Conservation (phyloP, 2,888 invertebrate genomes). For the Sericinus montela region DNA sequence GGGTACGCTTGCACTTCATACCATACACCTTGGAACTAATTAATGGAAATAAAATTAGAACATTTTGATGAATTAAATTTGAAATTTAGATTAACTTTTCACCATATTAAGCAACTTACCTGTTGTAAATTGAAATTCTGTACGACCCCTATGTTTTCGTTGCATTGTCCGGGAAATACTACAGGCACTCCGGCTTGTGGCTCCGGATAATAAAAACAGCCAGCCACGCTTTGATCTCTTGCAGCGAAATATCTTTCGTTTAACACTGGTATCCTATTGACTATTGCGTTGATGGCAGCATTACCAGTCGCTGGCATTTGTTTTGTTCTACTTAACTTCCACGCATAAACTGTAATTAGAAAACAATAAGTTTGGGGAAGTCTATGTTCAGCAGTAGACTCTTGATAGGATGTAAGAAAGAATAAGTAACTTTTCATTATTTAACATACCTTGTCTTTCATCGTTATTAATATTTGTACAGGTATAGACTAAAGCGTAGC, state of each 20-base stretch:
- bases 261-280: conserved; percentile 36
- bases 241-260: conserved; percentile 38
- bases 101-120: conserved; percentile 26
- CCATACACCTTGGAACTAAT: conserved; percentile 33
- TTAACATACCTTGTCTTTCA: conserved; percentile 42
- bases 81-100: too few species aligned
- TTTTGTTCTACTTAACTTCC: conserved; percentile 58
- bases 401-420: too few species aligned
- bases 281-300: conserved; percentile 34
- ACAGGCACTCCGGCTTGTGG: conserved; percentile 44
- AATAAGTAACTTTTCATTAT: too few species aligned
- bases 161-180: conserved; percentile 51
- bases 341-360: conserved; percentile 42
- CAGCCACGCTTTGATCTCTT: conserved; percentile 38
- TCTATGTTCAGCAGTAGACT: too few species aligned
- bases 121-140: conserved; percentile 33
- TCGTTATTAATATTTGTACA: conserved; percentile 72
- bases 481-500: conserved; percentile 82
- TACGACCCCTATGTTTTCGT: conserved; percentile 35
- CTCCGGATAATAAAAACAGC: conserved; percentile 56
- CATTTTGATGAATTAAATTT: not conserved
- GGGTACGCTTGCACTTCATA: conserved; percentile 34
- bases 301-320: conserved; percentile 29
- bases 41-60: conserved; percentile 6
- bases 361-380: too few species aligned